These are phyloP conservation scores for Sebastes diaconus DNA, from an alignment of 2,797 vertebrate genomes.

Conservation along the genomic window DNA sequence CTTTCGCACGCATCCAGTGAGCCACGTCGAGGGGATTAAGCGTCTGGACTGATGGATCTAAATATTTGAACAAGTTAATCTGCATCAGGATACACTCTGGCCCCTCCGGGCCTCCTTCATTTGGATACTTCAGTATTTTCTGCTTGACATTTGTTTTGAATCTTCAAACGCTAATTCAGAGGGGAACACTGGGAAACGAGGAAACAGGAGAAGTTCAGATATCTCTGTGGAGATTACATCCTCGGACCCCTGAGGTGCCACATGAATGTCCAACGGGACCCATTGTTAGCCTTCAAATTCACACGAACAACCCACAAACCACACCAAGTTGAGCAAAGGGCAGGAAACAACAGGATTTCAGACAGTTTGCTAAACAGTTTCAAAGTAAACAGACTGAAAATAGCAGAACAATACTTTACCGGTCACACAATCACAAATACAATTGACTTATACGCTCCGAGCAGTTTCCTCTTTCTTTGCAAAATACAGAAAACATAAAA, in stretches of 20 bases:
- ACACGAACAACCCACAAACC: background rate
- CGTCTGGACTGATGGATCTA: conserved; percentile 8
- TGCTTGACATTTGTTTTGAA: conserved; percentile 37
- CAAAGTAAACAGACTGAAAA: conserved; percentile 20
- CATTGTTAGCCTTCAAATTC: conserved; percentile 8
- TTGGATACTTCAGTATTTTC: conserved; percentile 16
- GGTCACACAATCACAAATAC: background rate
- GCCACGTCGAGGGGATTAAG: conserved; percentile 6
- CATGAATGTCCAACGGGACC: background rate
- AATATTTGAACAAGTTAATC: conserved; percentile 41
- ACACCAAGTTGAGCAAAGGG: background rate
- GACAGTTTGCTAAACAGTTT: background rate
- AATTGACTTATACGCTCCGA: background rate
- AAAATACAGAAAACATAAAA: conserved; percentile 15
- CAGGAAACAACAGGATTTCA: conserved; percentile 19
- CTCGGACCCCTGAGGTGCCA: conserved; percentile 23
- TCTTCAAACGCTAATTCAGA: conserved; percentile 2
- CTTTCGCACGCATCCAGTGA: background rate
- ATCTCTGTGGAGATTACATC: conserved; percentile 40
- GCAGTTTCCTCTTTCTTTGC: background rate
- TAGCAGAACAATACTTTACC: background rate
- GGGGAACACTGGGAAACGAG: conserved; percentile 30
- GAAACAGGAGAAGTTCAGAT: conserved; percentile 52
- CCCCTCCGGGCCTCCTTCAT: conserved; percentile 4
- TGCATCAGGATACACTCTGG: conserved; percentile 7